Percentiles rank a stretch among this genome's conserved stretches.
Evolutionary conservation across 2,113 vertebrate species (phyloP).

Genomic region (Anthoscopus minutus): DNA sequence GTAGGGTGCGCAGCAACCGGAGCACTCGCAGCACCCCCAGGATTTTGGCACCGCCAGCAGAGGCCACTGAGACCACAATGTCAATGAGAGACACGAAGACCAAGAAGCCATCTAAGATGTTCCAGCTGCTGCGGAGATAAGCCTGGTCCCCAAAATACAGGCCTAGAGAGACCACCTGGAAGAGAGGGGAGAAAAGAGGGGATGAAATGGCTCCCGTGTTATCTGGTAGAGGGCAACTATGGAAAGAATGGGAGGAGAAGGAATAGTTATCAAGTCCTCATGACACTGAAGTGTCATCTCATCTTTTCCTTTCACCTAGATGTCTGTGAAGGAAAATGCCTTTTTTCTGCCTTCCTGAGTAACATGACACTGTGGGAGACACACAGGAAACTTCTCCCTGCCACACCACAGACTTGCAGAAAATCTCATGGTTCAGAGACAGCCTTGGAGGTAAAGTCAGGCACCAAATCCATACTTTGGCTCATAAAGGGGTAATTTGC

Average conservation of each 20-base stretch:
- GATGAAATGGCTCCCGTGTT: background rate
- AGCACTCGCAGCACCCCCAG: constrained; percentile 92
- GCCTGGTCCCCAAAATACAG: constrained; percentile 91
- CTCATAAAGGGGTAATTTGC: background rate
- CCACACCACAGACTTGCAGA: background rate
- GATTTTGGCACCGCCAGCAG: constrained; percentile 93
- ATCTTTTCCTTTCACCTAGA: background rate
- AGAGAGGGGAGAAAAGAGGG: background rate
- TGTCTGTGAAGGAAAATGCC: background rate
- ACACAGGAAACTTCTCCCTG: background rate
- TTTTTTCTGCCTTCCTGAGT: background rate
- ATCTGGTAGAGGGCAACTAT: background rate
- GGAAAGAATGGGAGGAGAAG: background rate
- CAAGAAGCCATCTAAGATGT: constrained; percentile 93
- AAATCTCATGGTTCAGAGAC: background rate
- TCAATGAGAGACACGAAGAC: constrained; percentile 97
- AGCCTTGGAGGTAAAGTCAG: background rate
- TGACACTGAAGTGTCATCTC: background rate
- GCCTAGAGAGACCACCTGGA: constrained; percentile 92
- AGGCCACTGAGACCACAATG: constrained; percentile 94
- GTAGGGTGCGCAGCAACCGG: constrained; percentile 88
- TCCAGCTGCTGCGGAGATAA: constrained; percentile 97
- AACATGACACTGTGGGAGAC: background rate
- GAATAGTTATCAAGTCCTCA: background rate
- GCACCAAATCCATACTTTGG: background rate